phyloP scores from a whole-genome alignment of 2,797 vertebrate genomes.

The Rhadinocentrus ornatus region DNA sequence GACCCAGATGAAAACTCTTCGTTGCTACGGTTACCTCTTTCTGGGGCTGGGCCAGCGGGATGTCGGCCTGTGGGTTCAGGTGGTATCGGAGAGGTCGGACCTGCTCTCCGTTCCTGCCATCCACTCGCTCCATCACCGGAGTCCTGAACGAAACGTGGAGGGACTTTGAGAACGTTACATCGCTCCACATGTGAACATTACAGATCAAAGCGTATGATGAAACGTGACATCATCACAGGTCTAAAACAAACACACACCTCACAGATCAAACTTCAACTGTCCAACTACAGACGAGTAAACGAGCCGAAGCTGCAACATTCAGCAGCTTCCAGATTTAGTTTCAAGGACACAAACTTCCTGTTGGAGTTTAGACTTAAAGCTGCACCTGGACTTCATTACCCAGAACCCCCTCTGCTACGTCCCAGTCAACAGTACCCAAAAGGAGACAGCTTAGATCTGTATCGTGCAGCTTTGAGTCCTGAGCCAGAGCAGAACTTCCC shows the following conservation, averaged over 20 bases:
- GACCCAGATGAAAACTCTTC: too few relatives aligned
- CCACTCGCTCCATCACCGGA: conserved; percentile 71
- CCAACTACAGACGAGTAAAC: too few relatives aligned
- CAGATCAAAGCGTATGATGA: too few relatives aligned
- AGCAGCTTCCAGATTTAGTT: not conserved
- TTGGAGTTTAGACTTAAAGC: conserved; percentile 19
- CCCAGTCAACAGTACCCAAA: too few relatives aligned
- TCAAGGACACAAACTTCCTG: not conserved
- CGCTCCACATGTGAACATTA: too few relatives aligned
- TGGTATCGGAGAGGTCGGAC: conserved; percentile 81
- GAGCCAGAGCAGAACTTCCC: conserved; percentile 2
- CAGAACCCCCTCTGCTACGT: conserved; percentile 16
- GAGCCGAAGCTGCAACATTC: too few relatives aligned
- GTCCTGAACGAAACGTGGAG: conserved; percentile 54
- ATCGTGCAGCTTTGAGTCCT: conserved; percentile 31
- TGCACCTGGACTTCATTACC: conserved; percentile 32
- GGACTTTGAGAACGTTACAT: too few relatives aligned
- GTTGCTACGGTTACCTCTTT: conserved; percentile 75
- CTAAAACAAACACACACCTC: too few relatives aligned
- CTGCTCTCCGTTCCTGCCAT: conserved; percentile 77
- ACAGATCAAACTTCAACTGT: too few relatives aligned
- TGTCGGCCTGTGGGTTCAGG: conserved; percentile 70
- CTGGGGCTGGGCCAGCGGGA: conserved; percentile 67
- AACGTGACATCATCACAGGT: not conserved
- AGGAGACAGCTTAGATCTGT: not conserved